Evolutionary conservation across 2,113 vertebrate species (phyloP), one percentile per base, ranked within the genome.

Genomic region (Tragelaphus imberbis): DNA sequence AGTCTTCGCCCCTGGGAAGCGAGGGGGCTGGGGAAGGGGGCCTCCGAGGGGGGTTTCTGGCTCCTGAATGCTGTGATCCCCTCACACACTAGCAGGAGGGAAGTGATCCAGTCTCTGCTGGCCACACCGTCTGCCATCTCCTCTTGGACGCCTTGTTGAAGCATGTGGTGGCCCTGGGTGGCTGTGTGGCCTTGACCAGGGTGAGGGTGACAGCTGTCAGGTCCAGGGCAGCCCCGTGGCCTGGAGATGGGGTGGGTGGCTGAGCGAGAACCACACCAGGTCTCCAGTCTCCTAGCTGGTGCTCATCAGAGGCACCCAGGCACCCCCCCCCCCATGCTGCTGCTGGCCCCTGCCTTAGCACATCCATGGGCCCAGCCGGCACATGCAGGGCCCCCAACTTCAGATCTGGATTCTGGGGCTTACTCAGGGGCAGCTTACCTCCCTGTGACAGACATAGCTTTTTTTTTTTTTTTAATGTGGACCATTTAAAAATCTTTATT

Each of bases 241-340:
- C 53, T 49, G 84, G 71, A 9, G 7, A 11, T 2, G 6, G 16
- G 30, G 16, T 21, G 12, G 16, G 8, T 6, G 21, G 33, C 80
- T 53, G 59, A n/a, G 30, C 0, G 3, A n/a, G 25, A 53, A 28
- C 6, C 13, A 10, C n/a, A 40, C 30, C 14, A 12, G 17, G 40
- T 19, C n/a, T 27, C 49, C 6, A 0, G 84, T 27, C 19, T n/a
- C 49, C 53, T 61, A 15, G 19, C 49, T 49, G 2, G 14, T 0
- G 3, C 13, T 40, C 13, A 27, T 23, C 40, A 4, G 6, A 59
- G 36, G 33, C 65, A 23, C n/a, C 1, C 9, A 56, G 47, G 56
- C 33, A 17, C 2, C 71, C 40, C 40, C 40, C 40, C 4, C 40
- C 28, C 68, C 4, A 2, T 1, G 0, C 19, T 1, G 0, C 19